Base-by-base conservation (phyloP, 2,797 vertebrate species). In the Myioborus miniatus region DNA sequence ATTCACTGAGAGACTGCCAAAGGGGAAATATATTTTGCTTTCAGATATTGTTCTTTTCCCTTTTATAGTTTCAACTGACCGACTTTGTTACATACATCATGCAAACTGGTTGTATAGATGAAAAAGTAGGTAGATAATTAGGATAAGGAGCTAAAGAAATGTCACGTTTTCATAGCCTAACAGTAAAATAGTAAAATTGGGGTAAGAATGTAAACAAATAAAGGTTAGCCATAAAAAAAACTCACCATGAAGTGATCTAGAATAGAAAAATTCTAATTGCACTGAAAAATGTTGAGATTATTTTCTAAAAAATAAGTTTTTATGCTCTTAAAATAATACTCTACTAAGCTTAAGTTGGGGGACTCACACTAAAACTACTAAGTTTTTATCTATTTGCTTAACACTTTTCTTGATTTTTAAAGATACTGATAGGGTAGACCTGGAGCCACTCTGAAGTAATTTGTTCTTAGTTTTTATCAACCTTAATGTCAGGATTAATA, bases 281-380 rank as follows among this genome's bases (percentile, higher is more conserved):
- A 29, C 13, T 46, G 9, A 65, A 70, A 81, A 55, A 49, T 5
- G 24, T 3, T 36, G 18, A 34, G 83, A 64, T 27, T 36, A 29
- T 37, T n/a, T 49, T 27, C 0, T 10, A 29, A 39, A 36, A 49
- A 60, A 55, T 2, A 0, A 29, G 5, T 13, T 77, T 53, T n/a
- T 4, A 74, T 82, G 18, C 4, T 19, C 58, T 69, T 46, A 60
- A 84, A 84, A 84, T 39, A 60, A 17, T 58, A 17, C 11, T 52
- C 5, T 39, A 44, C 16, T 36, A 93, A 91, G 5, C 9, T 70
- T 70, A 37, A 79, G 46, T 0, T 46, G 29, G 4, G 20, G 17
- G 4, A 55, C 5, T 58, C 49, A 11, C 3, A 27, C 5, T 14
- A 12, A 26, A 65, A 50, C 13, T 26, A 44, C 14, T 34, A 75